A percentile compares a stretch with the other conserved stretches of the same genome.
Evolutionary conservation across 2,888 invertebrate species (phyloP).

Genomic region (Seira musarum): DNA sequence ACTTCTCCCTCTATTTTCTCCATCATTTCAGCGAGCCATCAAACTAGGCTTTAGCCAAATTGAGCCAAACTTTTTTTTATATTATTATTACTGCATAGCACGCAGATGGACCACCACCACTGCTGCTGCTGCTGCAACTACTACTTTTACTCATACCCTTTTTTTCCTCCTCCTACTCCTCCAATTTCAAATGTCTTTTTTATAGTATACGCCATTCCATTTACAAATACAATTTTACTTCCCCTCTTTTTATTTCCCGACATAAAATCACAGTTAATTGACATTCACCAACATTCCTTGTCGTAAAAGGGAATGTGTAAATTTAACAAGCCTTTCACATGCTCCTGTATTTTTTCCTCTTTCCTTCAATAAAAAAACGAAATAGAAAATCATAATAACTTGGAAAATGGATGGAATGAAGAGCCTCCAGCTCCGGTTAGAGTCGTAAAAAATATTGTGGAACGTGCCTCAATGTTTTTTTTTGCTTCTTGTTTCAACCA

Average conservation of each 20-base stretch:
- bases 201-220: background rate
- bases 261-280: constrained; percentile 57
- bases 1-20: background rate
- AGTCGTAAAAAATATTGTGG: constrained; percentile 53
- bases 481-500: no score
- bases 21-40: background rate
- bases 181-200: background rate
- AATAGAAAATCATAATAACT: constrained; percentile 50
- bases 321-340: constrained; percentile 53
- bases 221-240: background rate
- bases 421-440: constrained; percentile 28
- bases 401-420: constrained; percentile 42
- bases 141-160: no score
- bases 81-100: background rate
- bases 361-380: constrained; percentile 22
- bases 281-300: constrained; percentile 49
- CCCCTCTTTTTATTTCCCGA: constrained; percentile 42
- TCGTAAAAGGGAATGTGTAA: constrained; percentile 54
- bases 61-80: no score
- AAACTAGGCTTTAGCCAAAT: no score
- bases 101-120: constrained; percentile 2
- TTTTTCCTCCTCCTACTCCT: no score
- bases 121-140: background rate
- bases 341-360: constrained; percentile 33
- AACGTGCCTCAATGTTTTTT: background rate